Evolutionary conservation across 2,113 vertebrate species (phyloP).

Genomic region (Brachypodius melanocephalos): DNA sequence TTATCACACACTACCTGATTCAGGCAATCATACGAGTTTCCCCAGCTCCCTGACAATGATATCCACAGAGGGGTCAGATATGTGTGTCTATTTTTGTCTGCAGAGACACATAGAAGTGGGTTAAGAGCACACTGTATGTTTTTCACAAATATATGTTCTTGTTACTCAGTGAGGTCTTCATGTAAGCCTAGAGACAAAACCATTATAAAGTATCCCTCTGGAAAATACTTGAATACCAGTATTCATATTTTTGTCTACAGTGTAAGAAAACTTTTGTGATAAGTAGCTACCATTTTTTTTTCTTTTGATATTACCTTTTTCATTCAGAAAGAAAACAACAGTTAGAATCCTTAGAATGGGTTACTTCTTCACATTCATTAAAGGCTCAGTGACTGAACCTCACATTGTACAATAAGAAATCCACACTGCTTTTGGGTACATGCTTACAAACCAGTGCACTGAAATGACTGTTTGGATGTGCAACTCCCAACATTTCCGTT

Average conservation of each 20-base stretch:
- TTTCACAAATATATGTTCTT: neutral
- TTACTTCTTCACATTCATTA: neutral
- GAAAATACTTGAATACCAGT: neutral
- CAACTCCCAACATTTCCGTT: neutral
- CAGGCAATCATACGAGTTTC: neutral
- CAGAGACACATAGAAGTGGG: neutral
- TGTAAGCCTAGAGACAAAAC: neutral
- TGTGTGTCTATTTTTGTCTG: neutral
- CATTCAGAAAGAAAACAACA: neutral
- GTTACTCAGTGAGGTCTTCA: neutral
- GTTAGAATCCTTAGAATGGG: neutral
- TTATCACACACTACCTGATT: neutral
- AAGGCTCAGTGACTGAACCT: neutral
- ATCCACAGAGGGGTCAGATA: neutral
- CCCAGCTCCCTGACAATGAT: neutral
- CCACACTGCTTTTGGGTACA: neutral
- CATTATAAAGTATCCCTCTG: neutral
- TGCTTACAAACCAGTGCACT: neutral
- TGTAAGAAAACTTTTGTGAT: neutral
- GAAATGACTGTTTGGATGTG: neutral
- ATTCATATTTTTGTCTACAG: neutral
- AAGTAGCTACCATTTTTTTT: neutral
- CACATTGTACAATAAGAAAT: neutral
- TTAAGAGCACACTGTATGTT: neutral
- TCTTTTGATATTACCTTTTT: neutral